These are phyloP conservation scores for Dicroscelio sp. DNA, from an alignment of 2,888 invertebrate genomes.

Conservation along the genomic window DNA sequence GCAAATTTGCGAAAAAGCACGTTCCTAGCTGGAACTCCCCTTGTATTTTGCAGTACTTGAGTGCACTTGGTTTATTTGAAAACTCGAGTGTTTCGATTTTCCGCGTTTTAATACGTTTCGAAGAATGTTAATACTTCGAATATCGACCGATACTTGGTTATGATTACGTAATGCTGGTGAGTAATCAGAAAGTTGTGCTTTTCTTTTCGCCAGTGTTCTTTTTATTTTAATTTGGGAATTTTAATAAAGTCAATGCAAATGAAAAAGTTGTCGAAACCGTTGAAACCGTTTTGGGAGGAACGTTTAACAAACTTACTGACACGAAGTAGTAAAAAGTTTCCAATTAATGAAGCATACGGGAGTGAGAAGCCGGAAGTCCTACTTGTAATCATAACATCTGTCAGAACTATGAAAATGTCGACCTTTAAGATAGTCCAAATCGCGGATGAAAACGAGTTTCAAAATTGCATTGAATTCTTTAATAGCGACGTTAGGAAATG, in stretches of 20 bases:
- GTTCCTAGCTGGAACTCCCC: neutral
- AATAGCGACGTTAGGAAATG: too few species aligned
- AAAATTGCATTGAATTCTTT: too few species aligned
- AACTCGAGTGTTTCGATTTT: constrained; percentile 7
- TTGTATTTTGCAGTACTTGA: constrained; percentile 17
- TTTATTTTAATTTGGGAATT: neutral
- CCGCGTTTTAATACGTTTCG: neutral
- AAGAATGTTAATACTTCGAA: constrained; percentile 20
- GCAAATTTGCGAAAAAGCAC: neutral
- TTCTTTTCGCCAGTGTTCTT: neutral
- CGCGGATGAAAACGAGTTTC: constrained; percentile 6
- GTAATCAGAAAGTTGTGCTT: constrained; percentile 27
- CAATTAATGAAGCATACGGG: constrained; percentile 46
- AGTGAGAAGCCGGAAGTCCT: constrained; percentile 36
- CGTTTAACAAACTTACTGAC: constrained; percentile 49
- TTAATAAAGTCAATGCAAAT: constrained; percentile 30
- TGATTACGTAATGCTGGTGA: too few species aligned
- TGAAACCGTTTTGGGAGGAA: constrained; percentile 42
- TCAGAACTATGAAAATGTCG: constrained; percentile 51
- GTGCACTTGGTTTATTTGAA: constrained; percentile 13
- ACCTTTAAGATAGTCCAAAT: constrained; percentile 32
- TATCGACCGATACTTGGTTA: too few species aligned
- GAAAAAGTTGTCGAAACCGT: constrained; percentile 34
- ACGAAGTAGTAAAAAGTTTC: constrained; percentile 49
- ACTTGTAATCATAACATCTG: constrained; percentile 57